A percentile compares a stretch with the other conserved stretches of the same genome.
Evolutionary conservation across 1,140 invertebrate genomes (phyloP).

Genomic region (Drosophila pectinifera): DNA sequence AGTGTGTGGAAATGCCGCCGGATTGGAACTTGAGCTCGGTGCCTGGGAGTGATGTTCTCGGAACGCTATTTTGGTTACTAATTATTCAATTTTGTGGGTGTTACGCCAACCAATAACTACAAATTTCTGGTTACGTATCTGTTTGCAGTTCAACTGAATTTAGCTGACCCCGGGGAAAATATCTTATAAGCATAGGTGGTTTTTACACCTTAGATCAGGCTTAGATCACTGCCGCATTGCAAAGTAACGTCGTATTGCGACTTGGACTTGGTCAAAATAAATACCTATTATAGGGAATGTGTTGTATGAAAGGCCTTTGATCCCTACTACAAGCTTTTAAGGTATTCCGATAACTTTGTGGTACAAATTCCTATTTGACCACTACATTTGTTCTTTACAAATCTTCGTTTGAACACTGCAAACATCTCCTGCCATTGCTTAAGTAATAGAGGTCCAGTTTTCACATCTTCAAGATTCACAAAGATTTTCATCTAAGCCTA

Average conservation of each 20-base stretch:
- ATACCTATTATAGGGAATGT: background rate
- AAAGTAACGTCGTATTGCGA: slow-evolving; percentile 8
- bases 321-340: background rate
- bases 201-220: slow-evolving; percentile 1
- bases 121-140: background rate
- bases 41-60: background rate
- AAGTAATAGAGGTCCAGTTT: background rate
- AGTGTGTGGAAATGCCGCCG: background rate
- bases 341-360: background rate
- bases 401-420: too few species aligned
- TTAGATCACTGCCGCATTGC: slow-evolving; percentile 6
- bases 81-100: slow-evolving; percentile 4
- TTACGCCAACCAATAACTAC: background rate
- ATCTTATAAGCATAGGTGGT: slow-evolving; percentile 3
- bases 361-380: background rate
- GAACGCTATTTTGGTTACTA: background rate
- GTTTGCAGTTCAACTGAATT: slow-evolving; percentile 2
- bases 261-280: slow-evolving; percentile 5
- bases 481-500: slow-evolving; percentile 18
- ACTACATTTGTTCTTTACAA: background rate
- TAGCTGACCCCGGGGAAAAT: background rate
- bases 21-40: slow-evolving; percentile 3
- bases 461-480: background rate
- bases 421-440: background rate
- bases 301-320: background rate